Base-by-base conservation (phyloP, 2,888 invertebrate genomes). In the Amphipoea lucens region DNA sequence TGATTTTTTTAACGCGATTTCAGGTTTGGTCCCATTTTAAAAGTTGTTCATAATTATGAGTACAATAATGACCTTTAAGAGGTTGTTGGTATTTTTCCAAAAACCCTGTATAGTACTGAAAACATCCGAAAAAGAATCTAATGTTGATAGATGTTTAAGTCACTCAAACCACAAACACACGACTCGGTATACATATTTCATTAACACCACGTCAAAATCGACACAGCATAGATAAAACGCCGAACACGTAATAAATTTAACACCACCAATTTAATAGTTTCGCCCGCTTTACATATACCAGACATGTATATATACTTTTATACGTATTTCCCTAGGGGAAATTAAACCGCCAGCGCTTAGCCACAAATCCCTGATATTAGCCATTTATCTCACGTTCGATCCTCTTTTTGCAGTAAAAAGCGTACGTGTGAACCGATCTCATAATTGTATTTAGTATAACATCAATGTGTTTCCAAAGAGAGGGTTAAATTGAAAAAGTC, bases 321-420 rank as follows among this genome's bases (percentile, higher is more conserved):
- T 63, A 70, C 68, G 72, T 77, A 87, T 87, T 88, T 87, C 88
- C 87, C 87, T 63, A 72, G 57, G 67, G 81, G 78, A 82, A 85
- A 85, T 81, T 78, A 82, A 85, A 89, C 79, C 79, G 70, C 74
- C 69, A 77, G 70, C 69, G 74, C 65, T 79, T 76, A 76, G 79
- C 85, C 88, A 73, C 85, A 86, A 89, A 85, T 84, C 85, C 81
- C 67, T 63, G 76, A 87, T 86, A 88, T 87, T 84, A 83, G 81
- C 86, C 74, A 89, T 89, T 89, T 88, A 89, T 89, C 89, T 89
- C 90, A 89, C 90, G 90, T 89, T 88, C 84, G 82, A 89, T 88
- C 86, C 72, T 69, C 80, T 79, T 86, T 84, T 85, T 81, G 86
- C 87, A 82, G 84, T 89, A 88, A 89, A 89, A 88, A 86, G 71